phyloP scores from a whole-genome alignment of 1,140 invertebrate species.

The Bombus superbus region DNA sequence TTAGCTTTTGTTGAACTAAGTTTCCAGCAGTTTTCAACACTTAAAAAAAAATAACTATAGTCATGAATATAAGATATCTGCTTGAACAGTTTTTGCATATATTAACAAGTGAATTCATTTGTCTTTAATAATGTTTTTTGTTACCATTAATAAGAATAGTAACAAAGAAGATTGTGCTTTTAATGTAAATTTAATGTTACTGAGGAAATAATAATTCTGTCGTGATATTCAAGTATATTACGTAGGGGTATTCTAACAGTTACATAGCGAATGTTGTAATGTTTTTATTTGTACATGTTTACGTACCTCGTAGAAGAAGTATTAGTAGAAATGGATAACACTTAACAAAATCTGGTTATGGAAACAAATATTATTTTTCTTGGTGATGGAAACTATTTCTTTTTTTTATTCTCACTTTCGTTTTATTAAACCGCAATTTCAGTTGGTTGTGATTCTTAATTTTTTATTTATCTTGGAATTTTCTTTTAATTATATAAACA shows the following conservation, averaged over 20 bases:
- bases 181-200: slow-evolving; percentile 34
- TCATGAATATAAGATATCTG: neutral
- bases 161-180: neutral
- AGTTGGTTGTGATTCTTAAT: slow-evolving; percentile 55
- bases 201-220: neutral
- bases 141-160: slow-evolving; percentile 4
- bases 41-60: neutral
- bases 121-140: neutral
- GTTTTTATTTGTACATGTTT: slow-evolving; percentile 34
- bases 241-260: neutral
- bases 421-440: slow-evolving; percentile 71
- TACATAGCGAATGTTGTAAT: slow-evolving; percentile 10
- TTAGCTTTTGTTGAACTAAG: slow-evolving; percentile 18
- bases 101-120: neutral
- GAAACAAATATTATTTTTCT: slow-evolving; percentile 51
- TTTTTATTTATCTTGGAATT: slow-evolving; percentile 10
- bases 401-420: slow-evolving; percentile 55
- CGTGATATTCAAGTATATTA: slow-evolving; percentile 17
- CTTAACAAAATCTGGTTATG: slow-evolving; percentile 56
- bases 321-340: slow-evolving; percentile 42
- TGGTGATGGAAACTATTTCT: slow-evolving; percentile 54
- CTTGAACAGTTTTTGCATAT: neutral
- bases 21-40: slow-evolving; percentile 54
- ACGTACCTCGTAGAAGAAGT: slow-evolving; percentile 24
- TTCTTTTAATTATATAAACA: slow-evolving; percentile 8